Evolutionary conservation across 2,797 vertebrate species (phyloP).

Genomic region (Saguinus oedipus): DNA sequence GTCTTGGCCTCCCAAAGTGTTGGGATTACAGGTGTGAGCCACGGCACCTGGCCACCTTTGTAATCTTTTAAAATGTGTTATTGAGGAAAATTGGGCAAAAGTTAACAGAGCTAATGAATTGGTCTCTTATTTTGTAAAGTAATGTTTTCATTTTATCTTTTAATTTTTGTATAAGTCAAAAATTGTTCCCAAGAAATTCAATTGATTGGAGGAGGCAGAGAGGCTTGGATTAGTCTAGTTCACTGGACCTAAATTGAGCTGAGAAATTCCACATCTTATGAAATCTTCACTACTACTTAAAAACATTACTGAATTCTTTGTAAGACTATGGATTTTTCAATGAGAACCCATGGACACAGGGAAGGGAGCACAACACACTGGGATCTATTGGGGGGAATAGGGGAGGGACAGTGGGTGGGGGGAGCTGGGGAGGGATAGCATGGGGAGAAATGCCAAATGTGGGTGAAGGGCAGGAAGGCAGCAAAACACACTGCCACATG

Average conservation of each 20-base stretch:
- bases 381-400: too few species aligned
- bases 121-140: slow-evolving; percentile 29
- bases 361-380: too few species aligned
- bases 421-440: too few species aligned
- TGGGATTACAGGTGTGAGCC: not conserved
- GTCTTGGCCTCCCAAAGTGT: not conserved
- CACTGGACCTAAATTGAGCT: slow-evolving; percentile 52
- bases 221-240: slow-evolving; percentile 20
- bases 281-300: slow-evolving; percentile 12
- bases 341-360: too few species aligned
- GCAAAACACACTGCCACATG: too few species aligned
- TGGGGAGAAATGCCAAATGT: too few species aligned
- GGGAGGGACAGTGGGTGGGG: too few species aligned
- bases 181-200: not conserved
- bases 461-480: too few species aligned
- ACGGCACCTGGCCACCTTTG: too few species aligned
- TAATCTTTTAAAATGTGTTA: slow-evolving; percentile 35
- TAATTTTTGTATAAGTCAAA: slow-evolving; percentile 24
- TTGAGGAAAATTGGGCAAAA: slow-evolving; percentile 7
- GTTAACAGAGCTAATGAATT: slow-evolving; percentile 40
- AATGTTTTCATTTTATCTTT: slow-evolving; percentile 47
- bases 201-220: not conserved
- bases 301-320: slow-evolving; percentile 14
- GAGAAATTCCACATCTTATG: not conserved
- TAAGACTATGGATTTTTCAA: not conserved